Evolutionary conservation across 2,888 invertebrate genomes (phyloP).

Genomic region (Caenorhabditis panamensis): DNA sequence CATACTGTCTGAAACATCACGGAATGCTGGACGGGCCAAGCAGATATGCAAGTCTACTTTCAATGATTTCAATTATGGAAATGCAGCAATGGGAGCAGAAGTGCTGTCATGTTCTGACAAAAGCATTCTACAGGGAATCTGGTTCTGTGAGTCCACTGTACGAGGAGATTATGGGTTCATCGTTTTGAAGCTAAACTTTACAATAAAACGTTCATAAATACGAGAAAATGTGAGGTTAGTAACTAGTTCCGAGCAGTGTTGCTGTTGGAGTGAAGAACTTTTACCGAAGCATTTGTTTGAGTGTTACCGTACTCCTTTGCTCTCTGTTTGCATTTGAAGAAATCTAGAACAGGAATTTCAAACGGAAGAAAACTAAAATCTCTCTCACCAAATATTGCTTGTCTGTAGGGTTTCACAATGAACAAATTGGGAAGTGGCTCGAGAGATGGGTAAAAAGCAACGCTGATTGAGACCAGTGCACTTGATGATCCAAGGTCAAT

Average conservation of each 20-base stretch:
- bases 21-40: conserved; percentile 8
- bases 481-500: background rate
- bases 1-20: conserved; percentile 8
- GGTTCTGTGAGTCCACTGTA: conserved; percentile 11
- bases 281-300: background rate
- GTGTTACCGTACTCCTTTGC: background rate
- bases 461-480: background rate
- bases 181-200: too few relatives aligned
- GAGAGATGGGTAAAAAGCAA: background rate
- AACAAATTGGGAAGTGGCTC: background rate
- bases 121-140: background rate
- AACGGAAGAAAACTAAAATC: too few relatives aligned
- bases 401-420: background rate
- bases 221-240: too few relatives aligned
- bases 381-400: background rate
- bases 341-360: background rate
- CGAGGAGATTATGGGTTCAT: conserved; percentile 30
- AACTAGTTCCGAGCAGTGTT: background rate
- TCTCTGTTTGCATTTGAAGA: background rate
- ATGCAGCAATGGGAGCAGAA: conserved; percentile 18
- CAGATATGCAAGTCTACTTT: conserved; percentile 10
- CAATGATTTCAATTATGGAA: conserved; percentile 12
- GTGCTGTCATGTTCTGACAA: background rate
- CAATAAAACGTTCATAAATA: too few relatives aligned
- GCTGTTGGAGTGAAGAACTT: background rate